These are phyloP conservation scores for Agrilus mali DNA, from an alignment of 2,888 invertebrate species.

Conservation along the genomic window DNA sequence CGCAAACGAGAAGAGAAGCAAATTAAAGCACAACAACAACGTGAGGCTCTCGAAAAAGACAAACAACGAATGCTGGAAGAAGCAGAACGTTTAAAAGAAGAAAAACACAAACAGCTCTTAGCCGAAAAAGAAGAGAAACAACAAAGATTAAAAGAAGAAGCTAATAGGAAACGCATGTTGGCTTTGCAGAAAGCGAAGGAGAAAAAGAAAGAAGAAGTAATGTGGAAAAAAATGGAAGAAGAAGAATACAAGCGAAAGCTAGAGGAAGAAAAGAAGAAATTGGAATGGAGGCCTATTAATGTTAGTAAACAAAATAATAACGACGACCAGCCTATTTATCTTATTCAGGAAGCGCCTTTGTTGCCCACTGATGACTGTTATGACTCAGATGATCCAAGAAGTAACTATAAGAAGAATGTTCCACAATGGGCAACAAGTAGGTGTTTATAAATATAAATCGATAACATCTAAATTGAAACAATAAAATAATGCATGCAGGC, in stretches of 20 bases:
- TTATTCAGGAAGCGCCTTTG: slow-evolving; percentile 29
- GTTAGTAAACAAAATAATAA: not conserved
- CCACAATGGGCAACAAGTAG: slow-evolving; percentile 37
- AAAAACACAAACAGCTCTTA: slow-evolving; percentile 20
- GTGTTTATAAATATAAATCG: slow-evolving; percentile 10
- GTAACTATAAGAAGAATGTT: slow-evolving; percentile 24
- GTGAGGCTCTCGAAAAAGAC: slow-evolving; percentile 38
- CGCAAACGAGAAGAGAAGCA: slow-evolving; percentile 34
- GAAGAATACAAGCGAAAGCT: slow-evolving; percentile 29
- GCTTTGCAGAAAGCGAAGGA: slow-evolving; percentile 35
- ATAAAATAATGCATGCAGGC: not conserved
- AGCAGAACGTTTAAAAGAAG: slow-evolving; percentile 35
- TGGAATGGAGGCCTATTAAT: slow-evolving; percentile 13
- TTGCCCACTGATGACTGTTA: slow-evolving; percentile 44
- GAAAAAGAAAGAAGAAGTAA: slow-evolving; percentile 23
- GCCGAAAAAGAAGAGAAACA: slow-evolving; percentile 32
- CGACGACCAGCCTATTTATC: slow-evolving; percentile 19
- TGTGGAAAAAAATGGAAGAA: slow-evolving; percentile 29
- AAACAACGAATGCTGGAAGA: slow-evolving; percentile 36
- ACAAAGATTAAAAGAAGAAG: slow-evolving; percentile 34
- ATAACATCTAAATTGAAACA: not conserved
- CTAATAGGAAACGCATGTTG: slow-evolving; percentile 35
- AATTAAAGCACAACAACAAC: slow-evolving; percentile 32
- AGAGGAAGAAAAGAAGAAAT: slow-evolving; percentile 22
- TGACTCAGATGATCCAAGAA: slow-evolving; percentile 37